Base-by-base conservation (phyloP, 2,113 vertebrate species). In the Rhinolophus sinicus region DNA sequence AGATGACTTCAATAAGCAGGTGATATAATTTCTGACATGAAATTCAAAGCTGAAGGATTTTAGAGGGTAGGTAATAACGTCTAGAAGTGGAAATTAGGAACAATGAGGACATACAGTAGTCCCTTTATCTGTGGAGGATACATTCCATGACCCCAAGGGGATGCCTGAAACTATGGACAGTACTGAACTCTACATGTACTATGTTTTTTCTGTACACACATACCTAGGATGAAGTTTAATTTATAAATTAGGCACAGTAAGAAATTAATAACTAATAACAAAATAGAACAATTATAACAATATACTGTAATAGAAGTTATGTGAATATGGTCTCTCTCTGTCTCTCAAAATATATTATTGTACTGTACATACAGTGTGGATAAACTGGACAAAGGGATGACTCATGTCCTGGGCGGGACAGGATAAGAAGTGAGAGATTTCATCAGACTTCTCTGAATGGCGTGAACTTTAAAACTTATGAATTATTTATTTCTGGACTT, bases 41-140 rank as follows among this genome's bases (percentile, higher is more conserved):
- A 96, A 82, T 75, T 95, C 38, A 89, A 82, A 90, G 62, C 7
- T 87, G 30, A 92, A 87, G 40, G 11, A 67, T 72, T 93, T 88
- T 77, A 81, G n/a, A 92, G 58, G 95, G 38, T 10, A 92, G 88
- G 19, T 33, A 90, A 28, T 70, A 69, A 69, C 15, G 10, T 70
- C 60, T 72, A 28, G 30, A 96, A 69, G n/a, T 86, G 52, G 62
- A 89, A 96, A 80, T 54, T n/a, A 93, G 13, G 13, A 85, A 67
- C 22, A 93, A 38, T 80, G 18, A 88, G 26, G 62, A 84, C 14
- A 90, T 10, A 35, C 52, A 35, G 33, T 35, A 56, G 22, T 35
- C 33, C 30, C 50, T 12, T 35, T 56, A 78, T 24, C 76, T 33
- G n/a, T 15, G 50, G 50, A n/a, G 21, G 50, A 56, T 35, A 78